Evolutionary conservation across 2,113 vertebrate genomes (phyloP).

Genomic region (Zingel zingel): DNA sequence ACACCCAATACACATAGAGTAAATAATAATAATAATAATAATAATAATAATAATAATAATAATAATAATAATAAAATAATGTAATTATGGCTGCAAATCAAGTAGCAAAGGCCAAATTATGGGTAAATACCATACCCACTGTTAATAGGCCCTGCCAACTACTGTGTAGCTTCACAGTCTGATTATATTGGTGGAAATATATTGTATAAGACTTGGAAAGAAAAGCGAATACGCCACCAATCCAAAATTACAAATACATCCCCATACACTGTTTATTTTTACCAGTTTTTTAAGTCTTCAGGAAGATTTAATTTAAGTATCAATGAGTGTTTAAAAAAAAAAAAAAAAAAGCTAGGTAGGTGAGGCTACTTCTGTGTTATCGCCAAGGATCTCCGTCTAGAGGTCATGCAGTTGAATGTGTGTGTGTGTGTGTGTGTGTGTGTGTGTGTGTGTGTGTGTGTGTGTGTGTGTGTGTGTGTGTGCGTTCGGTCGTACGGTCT

Average conservation of each 20-base stretch:
- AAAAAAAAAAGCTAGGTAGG: not conserved
- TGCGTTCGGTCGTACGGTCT: slow-evolving; percentile 38
- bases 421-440: slow-evolving; percentile 23
- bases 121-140: not conserved
- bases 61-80: too few relatives aligned
- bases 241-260: not conserved
- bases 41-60: too few relatives aligned
- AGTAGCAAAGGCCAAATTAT: too few relatives aligned
- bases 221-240: not conserved
- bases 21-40: too few relatives aligned
- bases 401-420: slow-evolving; percentile 40
- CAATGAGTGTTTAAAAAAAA: not conserved
- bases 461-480: slow-evolving; percentile 31
- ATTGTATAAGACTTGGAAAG: not conserved
- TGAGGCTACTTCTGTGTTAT: not conserved
- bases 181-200: not conserved
- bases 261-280: not conserved
- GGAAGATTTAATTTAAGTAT: not conserved
- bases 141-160: not conserved
- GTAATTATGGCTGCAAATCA: not conserved
- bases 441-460: slow-evolving; percentile 23
- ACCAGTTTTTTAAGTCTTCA: not conserved
- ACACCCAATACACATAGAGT: too few relatives aligned
- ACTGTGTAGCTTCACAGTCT: not conserved
- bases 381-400: slow-evolving; percentile 47